A percentile compares a stretch with the other conserved stretches of the same genome.
Evolutionary conservation across 2,113 vertebrate genomes (phyloP).

Genomic region (Falco punctatus): DNA sequence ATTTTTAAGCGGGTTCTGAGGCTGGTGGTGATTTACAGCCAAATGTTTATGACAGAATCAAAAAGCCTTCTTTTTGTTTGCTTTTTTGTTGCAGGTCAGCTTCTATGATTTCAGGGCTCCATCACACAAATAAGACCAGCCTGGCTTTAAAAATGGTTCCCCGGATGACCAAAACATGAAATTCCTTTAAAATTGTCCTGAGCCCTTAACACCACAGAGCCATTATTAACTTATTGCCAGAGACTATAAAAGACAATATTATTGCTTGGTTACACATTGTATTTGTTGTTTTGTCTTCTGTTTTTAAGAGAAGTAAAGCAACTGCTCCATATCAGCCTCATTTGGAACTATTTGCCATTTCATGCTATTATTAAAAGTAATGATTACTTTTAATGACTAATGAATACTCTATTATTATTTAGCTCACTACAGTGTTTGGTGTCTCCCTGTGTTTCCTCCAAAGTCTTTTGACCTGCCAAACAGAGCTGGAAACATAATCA

Average conservation of each 20-base stretch:
- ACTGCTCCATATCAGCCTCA: not conserved
- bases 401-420: not conserved
- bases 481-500: conserved; percentile 4
- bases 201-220: conserved; percentile 27
- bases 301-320: conserved; percentile 9
- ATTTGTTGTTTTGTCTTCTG: conserved; percentile 11
- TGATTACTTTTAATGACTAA: not conserved
- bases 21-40: conserved; percentile 3
- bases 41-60: conserved; percentile 16
- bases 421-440: not conserved
- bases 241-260: conserved; percentile 34
- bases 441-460: not conserved
- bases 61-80: not conserved
- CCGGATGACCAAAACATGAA: conserved; percentile 43
- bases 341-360: not conserved
- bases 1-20: not conserved
- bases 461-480: not conserved
- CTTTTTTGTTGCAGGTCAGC: conserved; percentile 20
- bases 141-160: conserved; percentile 31
- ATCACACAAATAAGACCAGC: not conserved
- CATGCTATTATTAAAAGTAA: not conserved
- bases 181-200: conserved; percentile 58
- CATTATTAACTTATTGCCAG: conserved; percentile 53
- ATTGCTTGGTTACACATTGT: conserved; percentile 8
- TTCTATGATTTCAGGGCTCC: conserved; percentile 9